phyloP scores from a whole-genome alignment of 2,888 invertebrate species.

The Catonia carolina region DNA sequence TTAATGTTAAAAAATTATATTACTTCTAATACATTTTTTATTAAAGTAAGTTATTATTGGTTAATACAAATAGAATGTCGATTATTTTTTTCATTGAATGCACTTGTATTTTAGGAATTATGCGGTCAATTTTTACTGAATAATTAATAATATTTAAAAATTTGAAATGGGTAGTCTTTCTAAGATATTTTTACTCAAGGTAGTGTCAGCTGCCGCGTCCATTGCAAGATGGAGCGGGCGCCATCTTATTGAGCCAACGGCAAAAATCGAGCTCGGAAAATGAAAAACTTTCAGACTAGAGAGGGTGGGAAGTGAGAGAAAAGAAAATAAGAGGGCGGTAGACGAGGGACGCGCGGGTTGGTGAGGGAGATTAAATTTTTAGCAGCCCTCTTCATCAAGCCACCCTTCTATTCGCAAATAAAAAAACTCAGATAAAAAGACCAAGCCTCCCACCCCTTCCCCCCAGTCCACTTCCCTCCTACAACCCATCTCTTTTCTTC shows the following conservation, averaged over 20 bases:
- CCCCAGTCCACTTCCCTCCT: constrained; percentile 13
- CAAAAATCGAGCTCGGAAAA: constrained; percentile 27
- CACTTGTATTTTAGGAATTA: too few species aligned
- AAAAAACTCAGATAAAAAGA: constrained; percentile 28
- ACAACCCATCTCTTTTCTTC: constrained; percentile 20
- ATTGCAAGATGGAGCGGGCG: constrained; percentile 7
- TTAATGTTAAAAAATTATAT: too few species aligned
- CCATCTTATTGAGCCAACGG: constrained; percentile 13
- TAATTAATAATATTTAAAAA: too few species aligned
- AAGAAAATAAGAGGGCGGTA: constrained; percentile 27
- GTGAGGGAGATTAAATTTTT: constrained; percentile 25
- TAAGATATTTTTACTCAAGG: background rate
- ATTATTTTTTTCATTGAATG: too few species aligned
- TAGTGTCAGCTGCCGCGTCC: background rate
- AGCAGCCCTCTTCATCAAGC: constrained; percentile 27
- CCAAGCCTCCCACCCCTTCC: constrained; percentile 22
- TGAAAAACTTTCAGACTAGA: constrained; percentile 25
- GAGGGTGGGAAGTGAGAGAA: constrained; percentile 25
- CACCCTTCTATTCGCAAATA: constrained; percentile 26
- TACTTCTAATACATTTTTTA: too few species aligned
- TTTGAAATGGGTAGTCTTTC: too few species aligned
- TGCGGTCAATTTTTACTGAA: too few species aligned
- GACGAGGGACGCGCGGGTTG: constrained; percentile 11
- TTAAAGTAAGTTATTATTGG: too few species aligned
- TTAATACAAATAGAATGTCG: too few species aligned